Percentiles rank a stretch among this genome's conserved stretches.
Evolutionary conservation across 2,888 invertebrate genomes (phyloP).

Genomic region (Terebella lapidaria): DNA sequence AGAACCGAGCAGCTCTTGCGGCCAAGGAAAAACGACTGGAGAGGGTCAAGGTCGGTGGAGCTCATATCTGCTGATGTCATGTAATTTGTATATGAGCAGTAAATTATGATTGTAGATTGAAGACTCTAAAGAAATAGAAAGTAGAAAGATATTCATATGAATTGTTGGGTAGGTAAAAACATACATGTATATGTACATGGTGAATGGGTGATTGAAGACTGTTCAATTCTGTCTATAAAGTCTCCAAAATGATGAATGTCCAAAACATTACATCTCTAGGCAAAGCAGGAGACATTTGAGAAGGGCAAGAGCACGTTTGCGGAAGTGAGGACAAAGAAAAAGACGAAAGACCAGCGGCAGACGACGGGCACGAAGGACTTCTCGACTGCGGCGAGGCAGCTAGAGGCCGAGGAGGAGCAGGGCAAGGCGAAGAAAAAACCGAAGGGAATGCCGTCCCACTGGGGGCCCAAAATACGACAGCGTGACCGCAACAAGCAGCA

Average conservation of each 20-base stretch:
- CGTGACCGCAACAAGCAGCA: neutral
- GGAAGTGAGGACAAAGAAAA: neutral
- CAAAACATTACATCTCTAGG: too few species aligned
- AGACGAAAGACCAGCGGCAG: neutral
- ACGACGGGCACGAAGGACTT: neutral
- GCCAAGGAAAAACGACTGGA: conserved; percentile 40
- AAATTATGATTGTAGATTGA: too few species aligned
- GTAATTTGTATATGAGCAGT: too few species aligned
- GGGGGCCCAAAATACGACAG: neutral
- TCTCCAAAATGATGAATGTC: too few species aligned
- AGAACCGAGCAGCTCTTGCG: conserved; percentile 41
- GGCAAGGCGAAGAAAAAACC: neutral
- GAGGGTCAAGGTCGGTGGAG: conserved; percentile 30
- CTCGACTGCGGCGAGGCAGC: neutral
- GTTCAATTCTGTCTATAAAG: too few species aligned
- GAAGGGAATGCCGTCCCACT: neutral
- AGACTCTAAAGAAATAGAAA: too few species aligned
- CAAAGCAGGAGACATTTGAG: neutral
- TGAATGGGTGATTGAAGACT: too few species aligned
- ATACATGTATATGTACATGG: too few species aligned
- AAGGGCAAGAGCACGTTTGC: neutral
- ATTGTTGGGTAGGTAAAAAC: too few species aligned
- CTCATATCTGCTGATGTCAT: too few species aligned
- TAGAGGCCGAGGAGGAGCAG: neutral
- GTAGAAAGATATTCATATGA: too few species aligned